A percentile compares a stretch with the other conserved stretches of the same genome.
phyloP scores from a whole-genome alignment of 2,797 vertebrate species.

The Anabas testudineus region DNA sequence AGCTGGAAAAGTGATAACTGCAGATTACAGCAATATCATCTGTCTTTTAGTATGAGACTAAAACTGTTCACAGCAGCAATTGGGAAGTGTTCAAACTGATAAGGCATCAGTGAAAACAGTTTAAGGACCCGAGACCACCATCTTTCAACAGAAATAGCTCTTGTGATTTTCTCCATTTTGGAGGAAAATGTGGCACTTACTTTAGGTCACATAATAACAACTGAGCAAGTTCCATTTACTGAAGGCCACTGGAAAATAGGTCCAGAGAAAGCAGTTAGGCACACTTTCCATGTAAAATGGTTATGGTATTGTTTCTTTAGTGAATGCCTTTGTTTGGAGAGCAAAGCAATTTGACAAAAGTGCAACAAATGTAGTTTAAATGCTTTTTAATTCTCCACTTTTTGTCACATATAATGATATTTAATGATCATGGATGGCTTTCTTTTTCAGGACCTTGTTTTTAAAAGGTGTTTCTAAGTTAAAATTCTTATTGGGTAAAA shows the following conservation, averaged over 20 bases:
- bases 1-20: too few relatives aligned
- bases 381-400: neutral
- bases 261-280: neutral
- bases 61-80: neutral
- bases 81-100: neutral
- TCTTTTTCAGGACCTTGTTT: too few relatives aligned
- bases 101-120: too few relatives aligned
- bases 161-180: too few relatives aligned
- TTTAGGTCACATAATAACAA: slow-evolving; percentile 5
- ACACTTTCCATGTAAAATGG: neutral
- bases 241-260: neutral
- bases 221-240: neutral
- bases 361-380: neutral
- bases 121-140: neutral
- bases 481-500: too few relatives aligned
- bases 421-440: too few relatives aligned
- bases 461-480: too few relatives aligned
- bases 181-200: too few relatives aligned
- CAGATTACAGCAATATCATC: too few relatives aligned
- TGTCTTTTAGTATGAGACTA: neutral
- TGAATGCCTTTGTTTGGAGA: slow-evolving; percentile 51
- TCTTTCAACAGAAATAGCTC: neutral
- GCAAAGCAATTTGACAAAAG: slow-evolving; percentile 4
- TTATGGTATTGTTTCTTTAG: neutral
- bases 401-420: neutral